Evolutionary conservation across 2,113 vertebrate genomes (phyloP).

Genomic region (Henicopernis longicauda): DNA sequence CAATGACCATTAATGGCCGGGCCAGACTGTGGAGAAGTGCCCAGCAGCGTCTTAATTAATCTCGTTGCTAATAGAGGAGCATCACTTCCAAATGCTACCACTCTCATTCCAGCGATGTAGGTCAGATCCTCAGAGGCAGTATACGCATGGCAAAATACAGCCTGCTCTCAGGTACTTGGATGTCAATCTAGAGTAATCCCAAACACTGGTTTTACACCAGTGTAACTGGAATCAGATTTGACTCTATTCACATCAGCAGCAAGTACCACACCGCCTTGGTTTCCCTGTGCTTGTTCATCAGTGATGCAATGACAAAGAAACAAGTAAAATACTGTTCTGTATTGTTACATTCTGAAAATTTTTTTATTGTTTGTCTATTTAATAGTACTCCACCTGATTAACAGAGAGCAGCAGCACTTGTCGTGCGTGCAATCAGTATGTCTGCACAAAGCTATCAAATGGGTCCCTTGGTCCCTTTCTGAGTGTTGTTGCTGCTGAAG

Average conservation of each 20-base stretch:
- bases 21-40: neutral
- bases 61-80: slow-evolving; percentile 1
- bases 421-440: neutral
- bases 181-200: neutral
- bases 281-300: neutral
- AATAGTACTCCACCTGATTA: neutral
- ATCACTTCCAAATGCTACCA: slow-evolving; percentile 9
- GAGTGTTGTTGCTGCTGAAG: neutral
- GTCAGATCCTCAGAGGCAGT: neutral
- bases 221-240: neutral
- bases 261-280: neutral
- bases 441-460: neutral
- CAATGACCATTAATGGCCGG: slow-evolving; percentile 3
- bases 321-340: neutral
- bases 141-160: neutral
- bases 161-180: neutral
- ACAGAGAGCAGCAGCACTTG: neutral
- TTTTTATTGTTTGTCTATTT: neutral
- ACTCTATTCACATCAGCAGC: neutral
- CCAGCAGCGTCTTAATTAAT: slow-evolving; percentile 50
- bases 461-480: neutral
- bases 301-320: neutral
- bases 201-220: neutral
- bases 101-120: neutral
- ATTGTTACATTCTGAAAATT: neutral